Percentiles rank a stretch among this genome's conserved stretches.
phyloP scores from a whole-genome alignment of 2,113 vertebrate genomes.

The Platysteira castanea region DNA sequence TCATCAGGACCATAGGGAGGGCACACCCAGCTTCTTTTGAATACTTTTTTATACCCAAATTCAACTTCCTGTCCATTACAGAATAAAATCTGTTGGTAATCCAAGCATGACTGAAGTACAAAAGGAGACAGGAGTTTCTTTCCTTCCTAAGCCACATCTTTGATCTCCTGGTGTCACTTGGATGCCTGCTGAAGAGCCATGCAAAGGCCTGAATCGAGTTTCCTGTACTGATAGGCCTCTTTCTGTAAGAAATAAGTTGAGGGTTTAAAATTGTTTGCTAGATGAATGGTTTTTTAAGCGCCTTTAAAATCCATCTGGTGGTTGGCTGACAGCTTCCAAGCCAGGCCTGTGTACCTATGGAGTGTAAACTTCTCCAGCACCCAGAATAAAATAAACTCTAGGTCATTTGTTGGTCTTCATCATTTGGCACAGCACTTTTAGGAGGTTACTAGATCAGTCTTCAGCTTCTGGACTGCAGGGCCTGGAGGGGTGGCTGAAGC shows the following conservation, averaged over 20 bases:
- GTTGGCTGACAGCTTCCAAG: neutral
- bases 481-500: neutral
- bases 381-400: neutral
- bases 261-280: neutral
- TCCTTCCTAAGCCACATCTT: constrained; percentile 6
- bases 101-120: neutral
- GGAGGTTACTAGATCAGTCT: neutral
- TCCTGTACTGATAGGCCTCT: neutral
- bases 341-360: neutral
- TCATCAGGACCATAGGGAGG: neutral
- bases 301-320: neutral
- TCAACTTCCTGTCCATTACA: neutral
- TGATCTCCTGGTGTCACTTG: neutral
- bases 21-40: neutral
- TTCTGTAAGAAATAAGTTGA: neutral
- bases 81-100: constrained; percentile 10
- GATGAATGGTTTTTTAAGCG: neutral
- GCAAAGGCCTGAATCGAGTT: neutral
- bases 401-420: neutral
- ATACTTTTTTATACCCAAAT: neutral
- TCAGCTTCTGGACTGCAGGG: neutral
- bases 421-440: neutral
- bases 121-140: neutral
- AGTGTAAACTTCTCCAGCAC: neutral
- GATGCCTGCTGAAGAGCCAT: neutral